A percentile compares a stretch with the other conserved stretches of the same genome.
phyloP scores from a whole-genome alignment of 2,113 vertebrate species.

The Castor canadensis region DNA sequence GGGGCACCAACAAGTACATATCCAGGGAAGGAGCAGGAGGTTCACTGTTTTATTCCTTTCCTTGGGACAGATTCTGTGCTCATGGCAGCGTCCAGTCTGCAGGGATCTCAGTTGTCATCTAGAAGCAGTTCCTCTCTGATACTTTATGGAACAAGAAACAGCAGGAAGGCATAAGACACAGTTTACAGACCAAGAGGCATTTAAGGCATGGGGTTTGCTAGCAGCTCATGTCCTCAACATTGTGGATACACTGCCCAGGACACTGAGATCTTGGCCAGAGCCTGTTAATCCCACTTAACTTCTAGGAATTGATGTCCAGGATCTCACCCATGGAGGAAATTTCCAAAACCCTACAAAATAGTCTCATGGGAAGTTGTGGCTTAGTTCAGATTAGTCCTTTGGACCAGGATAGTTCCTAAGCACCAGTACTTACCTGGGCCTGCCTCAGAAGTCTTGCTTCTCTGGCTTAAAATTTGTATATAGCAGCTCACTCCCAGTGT shows the following conservation, averaged over 20 bases:
- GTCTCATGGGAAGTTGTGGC: background rate
- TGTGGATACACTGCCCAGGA: background rate
- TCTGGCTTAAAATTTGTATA: background rate
- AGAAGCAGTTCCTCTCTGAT: background rate
- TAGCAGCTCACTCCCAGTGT: background rate
- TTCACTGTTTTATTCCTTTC: background rate
- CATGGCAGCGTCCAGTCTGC: background rate
- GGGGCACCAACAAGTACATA: constrained; percentile 12
- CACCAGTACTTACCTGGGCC: background rate
- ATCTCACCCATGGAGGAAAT: background rate
- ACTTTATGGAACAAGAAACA: background rate
- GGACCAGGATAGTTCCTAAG: background rate
- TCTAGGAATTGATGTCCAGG: background rate
- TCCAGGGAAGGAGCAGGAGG: background rate
- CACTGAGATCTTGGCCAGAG: background rate
- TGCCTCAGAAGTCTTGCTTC: background rate
- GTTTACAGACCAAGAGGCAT: background rate
- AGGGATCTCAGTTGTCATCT: background rate
- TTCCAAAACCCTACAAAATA: background rate
- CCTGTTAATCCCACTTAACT: background rate
- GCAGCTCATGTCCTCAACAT: background rate
- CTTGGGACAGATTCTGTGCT: background rate
- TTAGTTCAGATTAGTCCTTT: background rate
- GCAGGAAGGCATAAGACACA: background rate
- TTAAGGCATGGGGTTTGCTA: background rate